phyloP scores from a whole-genome alignment of 2,888 invertebrate genomes.

The Tiliacea citrago region DNA sequence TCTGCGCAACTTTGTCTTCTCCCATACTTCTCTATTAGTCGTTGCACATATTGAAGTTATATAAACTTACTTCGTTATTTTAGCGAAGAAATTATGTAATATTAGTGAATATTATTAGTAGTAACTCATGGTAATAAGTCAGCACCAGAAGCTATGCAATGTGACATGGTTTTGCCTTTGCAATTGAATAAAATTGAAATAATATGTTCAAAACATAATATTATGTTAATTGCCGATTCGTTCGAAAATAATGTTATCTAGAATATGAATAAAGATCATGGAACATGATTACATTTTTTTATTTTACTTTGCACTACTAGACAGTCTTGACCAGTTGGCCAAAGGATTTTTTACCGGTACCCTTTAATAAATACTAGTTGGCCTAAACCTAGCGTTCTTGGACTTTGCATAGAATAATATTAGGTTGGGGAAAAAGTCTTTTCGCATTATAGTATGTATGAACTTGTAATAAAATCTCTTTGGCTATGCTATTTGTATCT shows the following conservation, averaged over 20 bases:
- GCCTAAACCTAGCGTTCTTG: no score
- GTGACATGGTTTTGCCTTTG: slow-evolving; percentile 18
- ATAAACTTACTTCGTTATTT: neutral
- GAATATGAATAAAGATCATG: slow-evolving; percentile 65
- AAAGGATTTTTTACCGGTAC: no score
- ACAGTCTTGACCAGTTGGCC: no score
- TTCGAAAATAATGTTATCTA: slow-evolving; percentile 34
- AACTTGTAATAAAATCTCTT: no score
- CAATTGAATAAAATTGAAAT: slow-evolving; percentile 13
- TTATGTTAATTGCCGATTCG: slow-evolving; percentile 32
- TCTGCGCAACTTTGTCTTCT: neutral
- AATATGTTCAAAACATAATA: slow-evolving; percentile 57
- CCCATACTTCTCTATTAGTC: neutral
- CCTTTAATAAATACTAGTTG: no score
- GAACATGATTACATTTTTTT: slow-evolving; percentile 27
- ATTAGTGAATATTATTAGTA: slow-evolving; percentile 31
- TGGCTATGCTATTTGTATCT: no score
- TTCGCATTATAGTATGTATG: no score
- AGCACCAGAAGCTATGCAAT: slow-evolving; percentile 40
- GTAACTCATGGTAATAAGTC: slow-evolving; percentile 5
- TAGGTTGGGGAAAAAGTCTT: no score
- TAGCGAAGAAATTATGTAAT: slow-evolving; percentile 16
- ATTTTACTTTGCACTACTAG: neutral
- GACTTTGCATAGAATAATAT: no score
- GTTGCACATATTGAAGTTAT: neutral